A percentile compares a stretch with the other conserved stretches of the same genome.
Evolutionary conservation across 2,888 invertebrate species (phyloP).

Genomic region (Cantharis rustica): DNA sequence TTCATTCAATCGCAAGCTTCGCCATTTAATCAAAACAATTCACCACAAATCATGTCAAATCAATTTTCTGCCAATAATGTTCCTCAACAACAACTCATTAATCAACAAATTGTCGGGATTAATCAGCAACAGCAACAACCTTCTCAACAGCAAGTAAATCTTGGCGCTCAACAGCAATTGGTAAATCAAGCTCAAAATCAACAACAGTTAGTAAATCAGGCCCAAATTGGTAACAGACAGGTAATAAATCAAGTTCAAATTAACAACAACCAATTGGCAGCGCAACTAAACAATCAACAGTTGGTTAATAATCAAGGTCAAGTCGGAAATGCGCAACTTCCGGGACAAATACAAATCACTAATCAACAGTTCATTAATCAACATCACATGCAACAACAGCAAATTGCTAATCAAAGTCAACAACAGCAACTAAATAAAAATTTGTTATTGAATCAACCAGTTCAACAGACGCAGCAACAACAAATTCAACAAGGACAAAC

Average conservation of each 20-base stretch:
- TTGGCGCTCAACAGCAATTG: conserved; percentile 42
- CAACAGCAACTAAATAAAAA: conserved; percentile 13
- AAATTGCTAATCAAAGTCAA: conserved; percentile 24
- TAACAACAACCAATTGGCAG: not conserved
- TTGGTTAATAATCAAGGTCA: not conserved
- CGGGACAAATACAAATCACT: not conserved
- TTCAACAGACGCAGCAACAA: conserved; percentile 32
- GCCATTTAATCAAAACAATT: conserved; percentile 39
- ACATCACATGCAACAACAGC: conserved; percentile 28
- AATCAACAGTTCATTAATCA: conserved; percentile 14
- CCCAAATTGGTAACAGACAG: conserved; percentile 11
- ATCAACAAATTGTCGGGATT: conserved; percentile 34
- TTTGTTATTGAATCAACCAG: conserved; percentile 14
- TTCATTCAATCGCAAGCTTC: conserved; percentile 42
- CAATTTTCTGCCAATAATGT: conserved; percentile 33
- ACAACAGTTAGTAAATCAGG: conserved; percentile 10
- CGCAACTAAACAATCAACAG: not conserved
- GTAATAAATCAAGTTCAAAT: not conserved
- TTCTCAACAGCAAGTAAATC: conserved; percentile 42
- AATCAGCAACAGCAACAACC: conserved; percentile 37
- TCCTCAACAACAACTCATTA: conserved; percentile 48
- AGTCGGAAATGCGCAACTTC: not conserved
- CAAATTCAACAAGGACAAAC: conserved; percentile 30
- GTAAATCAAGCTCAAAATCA: conserved; percentile 36
- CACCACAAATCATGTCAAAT: not conserved